Conservation (phyloP, 2,888 invertebrate species). For the Ernsta delagoae region DNA sequence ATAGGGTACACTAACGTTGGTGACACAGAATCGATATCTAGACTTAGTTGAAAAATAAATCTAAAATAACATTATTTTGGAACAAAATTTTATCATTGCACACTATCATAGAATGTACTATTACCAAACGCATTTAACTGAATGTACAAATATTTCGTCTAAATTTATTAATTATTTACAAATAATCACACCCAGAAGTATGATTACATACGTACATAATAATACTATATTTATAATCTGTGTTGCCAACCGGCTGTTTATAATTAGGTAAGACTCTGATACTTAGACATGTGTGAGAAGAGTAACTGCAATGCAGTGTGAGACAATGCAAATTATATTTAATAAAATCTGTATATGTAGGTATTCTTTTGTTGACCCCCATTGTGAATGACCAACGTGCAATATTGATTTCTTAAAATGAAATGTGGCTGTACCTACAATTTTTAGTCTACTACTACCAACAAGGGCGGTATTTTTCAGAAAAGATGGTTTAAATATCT, state of each 20-base stretch:
- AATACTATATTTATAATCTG: conserved; percentile 20
- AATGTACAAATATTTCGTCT: conserved; percentile 37
- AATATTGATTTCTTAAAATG: conserved; percentile 22
- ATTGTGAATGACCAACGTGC: conserved; percentile 46
- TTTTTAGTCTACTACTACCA: too few species aligned
- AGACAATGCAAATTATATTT: conserved; percentile 53
- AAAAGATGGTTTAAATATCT: background rate
- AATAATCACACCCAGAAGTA: conserved; percentile 13
- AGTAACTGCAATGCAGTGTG: conserved; percentile 64
- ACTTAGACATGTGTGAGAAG: conserved; percentile 43
- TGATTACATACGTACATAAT: background rate
- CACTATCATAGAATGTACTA: background rate
- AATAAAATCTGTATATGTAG: conserved; percentile 39
- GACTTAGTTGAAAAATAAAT: conserved; percentile 13
- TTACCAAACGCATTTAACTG: conserved; percentile 31
- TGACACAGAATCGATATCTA: conserved; percentile 19
- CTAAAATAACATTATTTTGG: conserved; percentile 29
- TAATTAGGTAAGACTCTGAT: conserved; percentile 31
- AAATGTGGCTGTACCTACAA: background rate
- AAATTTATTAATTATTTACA: conserved; percentile 19
- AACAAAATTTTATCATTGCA: conserved; percentile 28
- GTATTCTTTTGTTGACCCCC: conserved; percentile 49
- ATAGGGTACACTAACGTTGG: conserved; percentile 30
- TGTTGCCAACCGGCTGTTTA: conserved; percentile 31
- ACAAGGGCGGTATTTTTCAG: too few species aligned